Conservation (phyloP, 2,113 vertebrate genomes). For the Phrynosoma platyrhinos region DNA sequence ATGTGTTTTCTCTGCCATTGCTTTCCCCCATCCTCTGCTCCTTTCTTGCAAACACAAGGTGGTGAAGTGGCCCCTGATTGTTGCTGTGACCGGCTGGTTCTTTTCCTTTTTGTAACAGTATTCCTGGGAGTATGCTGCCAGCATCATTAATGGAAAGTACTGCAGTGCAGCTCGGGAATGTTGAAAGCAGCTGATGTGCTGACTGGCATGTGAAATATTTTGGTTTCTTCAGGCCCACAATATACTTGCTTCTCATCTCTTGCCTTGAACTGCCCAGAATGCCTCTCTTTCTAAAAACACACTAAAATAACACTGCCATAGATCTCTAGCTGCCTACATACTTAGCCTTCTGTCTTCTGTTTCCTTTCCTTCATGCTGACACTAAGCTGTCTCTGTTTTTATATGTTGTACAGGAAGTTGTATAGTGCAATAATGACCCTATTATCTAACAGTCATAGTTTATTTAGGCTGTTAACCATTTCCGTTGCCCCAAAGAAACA, state of each 20-base stretch:
- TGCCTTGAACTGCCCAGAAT: slow-evolving; percentile 12
- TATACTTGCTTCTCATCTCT: slow-evolving; percentile 12
- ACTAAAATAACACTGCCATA: background rate
- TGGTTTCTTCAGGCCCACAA: accelerated
- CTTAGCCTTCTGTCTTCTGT: slow-evolving; percentile 53
- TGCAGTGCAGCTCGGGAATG: background rate
- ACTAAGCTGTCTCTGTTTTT: slow-evolving; percentile 73
- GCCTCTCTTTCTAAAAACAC: background rate
- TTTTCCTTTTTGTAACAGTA: background rate
- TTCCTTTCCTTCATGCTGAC: slow-evolving; percentile 65
- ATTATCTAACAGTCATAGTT: slow-evolving; percentile 79
- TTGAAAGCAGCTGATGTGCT: slow-evolving; percentile 41
- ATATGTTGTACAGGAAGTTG: slow-evolving; percentile 79
- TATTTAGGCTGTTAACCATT: slow-evolving; percentile 76
- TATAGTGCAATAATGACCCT: slow-evolving; percentile 76
- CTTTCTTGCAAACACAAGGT: background rate
- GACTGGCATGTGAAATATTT: background rate
- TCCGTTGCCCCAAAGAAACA: slow-evolving; percentile 71
- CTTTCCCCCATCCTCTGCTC: background rate
- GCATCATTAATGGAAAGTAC: background rate
- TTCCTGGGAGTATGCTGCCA: background rate
- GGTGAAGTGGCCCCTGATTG: accelerated
- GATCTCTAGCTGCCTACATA: slow-evolving; percentile 33
- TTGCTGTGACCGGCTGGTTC: background rate
- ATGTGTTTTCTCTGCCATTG: background rate